Conservation (phyloP, 2,113 vertebrate species). For the Gnathonemus longibarbis region DNA sequence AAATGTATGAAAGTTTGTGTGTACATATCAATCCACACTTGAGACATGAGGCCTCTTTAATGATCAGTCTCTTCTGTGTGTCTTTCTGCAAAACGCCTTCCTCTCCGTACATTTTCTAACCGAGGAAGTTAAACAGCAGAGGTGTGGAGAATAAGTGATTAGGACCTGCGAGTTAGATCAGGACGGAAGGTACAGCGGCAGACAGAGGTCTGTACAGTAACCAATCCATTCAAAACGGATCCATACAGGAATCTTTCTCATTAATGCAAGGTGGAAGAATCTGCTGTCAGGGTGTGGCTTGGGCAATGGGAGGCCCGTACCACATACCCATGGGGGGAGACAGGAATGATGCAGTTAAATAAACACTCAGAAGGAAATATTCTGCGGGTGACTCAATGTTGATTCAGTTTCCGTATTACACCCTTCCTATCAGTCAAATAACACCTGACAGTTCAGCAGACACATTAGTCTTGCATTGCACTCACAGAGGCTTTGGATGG, state of each 20-base stretch:
- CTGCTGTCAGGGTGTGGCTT: background rate
- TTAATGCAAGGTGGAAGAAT: background rate
- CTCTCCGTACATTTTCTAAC: background rate
- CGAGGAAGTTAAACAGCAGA: background rate
- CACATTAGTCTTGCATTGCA: constrained; percentile 36
- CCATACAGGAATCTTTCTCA: background rate
- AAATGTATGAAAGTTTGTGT: background rate
- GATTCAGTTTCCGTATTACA: constrained; percentile 41
- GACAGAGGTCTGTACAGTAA: background rate
- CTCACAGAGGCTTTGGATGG: constrained; percentile 29
- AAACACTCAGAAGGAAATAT: background rate
- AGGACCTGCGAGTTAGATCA: background rate
- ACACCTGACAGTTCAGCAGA: constrained; percentile 31
- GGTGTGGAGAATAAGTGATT: background rate
- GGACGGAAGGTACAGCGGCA: background rate
- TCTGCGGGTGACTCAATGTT: constrained; percentile 47
- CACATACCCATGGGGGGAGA: background rate
- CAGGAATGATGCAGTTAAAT: background rate
- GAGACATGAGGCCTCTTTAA: background rate
- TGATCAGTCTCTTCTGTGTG: background rate
- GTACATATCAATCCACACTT: background rate
- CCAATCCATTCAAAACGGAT: background rate
- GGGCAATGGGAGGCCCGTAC: background rate
- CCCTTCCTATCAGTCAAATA: constrained; percentile 35
- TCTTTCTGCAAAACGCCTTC: background rate